Conservation (phyloP, 2,113 vertebrate genomes). For the Dicaeum eximium region DNA sequence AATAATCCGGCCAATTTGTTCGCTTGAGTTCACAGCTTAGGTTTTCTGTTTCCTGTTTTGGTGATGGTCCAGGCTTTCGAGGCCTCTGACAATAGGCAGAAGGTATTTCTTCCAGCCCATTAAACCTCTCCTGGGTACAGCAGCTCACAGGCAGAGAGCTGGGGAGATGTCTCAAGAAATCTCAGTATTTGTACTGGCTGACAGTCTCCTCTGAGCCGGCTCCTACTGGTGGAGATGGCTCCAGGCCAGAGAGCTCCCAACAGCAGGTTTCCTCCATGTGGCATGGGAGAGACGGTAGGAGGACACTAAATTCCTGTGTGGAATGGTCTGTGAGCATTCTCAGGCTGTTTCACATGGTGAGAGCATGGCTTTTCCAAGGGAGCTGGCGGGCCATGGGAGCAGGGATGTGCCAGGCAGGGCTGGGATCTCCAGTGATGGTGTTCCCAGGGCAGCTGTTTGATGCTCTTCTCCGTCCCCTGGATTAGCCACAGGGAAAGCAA, state of each 20-base stretch:
- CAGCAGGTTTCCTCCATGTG: neutral
- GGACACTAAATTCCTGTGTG: neutral
- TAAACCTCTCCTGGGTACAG: neutral
- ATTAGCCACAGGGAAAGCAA: neutral
- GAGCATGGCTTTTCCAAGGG: neutral
- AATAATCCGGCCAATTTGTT: neutral
- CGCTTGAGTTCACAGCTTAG: neutral
- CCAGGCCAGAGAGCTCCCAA: neutral
- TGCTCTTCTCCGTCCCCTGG: rapidly evolving
- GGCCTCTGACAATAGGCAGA: neutral
- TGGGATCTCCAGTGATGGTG: neutral
- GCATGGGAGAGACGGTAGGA: neutral
- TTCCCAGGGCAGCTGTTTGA: neutral
- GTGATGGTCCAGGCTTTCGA: neutral
- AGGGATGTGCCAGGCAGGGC: neutral
- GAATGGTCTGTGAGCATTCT: neutral
- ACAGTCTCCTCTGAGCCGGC: neutral
- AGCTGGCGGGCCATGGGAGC: neutral
- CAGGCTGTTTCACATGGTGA: rapidly evolving
- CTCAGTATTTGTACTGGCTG: neutral
- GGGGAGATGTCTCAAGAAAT: neutral
- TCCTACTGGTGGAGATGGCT: neutral
- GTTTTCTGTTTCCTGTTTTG: constrained; percentile 28
- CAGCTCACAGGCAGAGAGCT: neutral
- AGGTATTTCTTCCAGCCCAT: neutral